These are phyloP conservation scores for Epinotia ramella DNA, from an alignment of 2,888 invertebrate species.

Conservation along the genomic window DNA sequence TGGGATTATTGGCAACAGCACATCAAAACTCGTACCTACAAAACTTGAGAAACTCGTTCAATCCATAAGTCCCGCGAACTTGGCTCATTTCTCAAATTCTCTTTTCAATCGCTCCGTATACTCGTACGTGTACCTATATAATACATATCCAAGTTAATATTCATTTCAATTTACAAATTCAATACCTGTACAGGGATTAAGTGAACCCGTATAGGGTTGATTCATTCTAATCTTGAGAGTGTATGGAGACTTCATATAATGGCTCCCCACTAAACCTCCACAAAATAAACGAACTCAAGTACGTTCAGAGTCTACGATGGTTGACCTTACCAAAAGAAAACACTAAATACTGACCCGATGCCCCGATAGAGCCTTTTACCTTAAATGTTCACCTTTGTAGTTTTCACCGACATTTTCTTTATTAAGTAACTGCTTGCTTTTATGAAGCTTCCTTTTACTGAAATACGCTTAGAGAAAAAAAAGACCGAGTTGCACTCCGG, in stretches of 20 bases:
- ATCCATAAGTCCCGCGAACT: neutral
- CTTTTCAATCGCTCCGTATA: slow-evolving; percentile 45
- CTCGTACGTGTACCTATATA: slow-evolving; percentile 46
- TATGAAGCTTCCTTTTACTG: slow-evolving; percentile 21
- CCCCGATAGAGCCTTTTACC: slow-evolving; percentile 31
- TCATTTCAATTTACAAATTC: slow-evolving; percentile 57
- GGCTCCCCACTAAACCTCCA: neutral
- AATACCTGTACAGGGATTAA: slow-evolving; percentile 50
- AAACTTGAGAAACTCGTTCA: neutral
- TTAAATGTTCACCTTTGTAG: slow-evolving; percentile 32
- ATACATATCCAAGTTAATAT: slow-evolving; percentile 52
- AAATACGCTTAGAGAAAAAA: neutral
- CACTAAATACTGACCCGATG: neutral
- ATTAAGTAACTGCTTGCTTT: slow-evolving; percentile 27
- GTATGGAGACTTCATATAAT: slow-evolving; percentile 38
- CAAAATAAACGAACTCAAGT: neutral
- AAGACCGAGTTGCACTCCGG: too few species aligned
- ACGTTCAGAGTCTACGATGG: neutral
- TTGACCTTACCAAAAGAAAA: neutral
- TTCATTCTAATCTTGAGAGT: slow-evolving; percentile 42
- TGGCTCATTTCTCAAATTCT: slow-evolving; percentile 6
- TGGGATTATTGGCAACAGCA: neutral
- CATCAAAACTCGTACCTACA: neutral
- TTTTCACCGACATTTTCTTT: slow-evolving; percentile 29
- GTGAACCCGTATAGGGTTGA: slow-evolving; percentile 32